Evolutionary conservation across 1,140 invertebrate species (phyloP), one percentile per base, ranked within the genome.

Genomic region (Calephelis nemesis): DNA sequence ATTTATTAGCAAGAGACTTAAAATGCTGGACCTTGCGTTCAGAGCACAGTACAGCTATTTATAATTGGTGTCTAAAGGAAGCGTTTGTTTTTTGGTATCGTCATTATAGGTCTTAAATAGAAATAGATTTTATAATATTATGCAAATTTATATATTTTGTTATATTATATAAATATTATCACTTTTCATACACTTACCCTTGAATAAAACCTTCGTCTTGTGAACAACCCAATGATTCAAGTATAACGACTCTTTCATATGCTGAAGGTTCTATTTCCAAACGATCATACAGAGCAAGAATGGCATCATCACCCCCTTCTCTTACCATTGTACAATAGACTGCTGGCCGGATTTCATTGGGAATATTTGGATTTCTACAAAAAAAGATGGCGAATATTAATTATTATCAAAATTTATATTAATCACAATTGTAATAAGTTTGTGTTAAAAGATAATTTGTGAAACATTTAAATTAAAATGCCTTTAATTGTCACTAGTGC

Each of bases 271-370:
- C 88, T 4, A 78, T 75, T 52, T 79, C 79, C 72, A 93, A 87
- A 68, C 91, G 85, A 1, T 84, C 74, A 40, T 84, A 86, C 4
- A 95, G 70, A 0, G 86, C 86, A 4, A 91, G 62, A 65, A 91
- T 93, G 8, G 90, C 88, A 0, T 73, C 68, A 15, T 80, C 77
- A 11, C 75, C 90, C 1, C 90, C 93, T 62, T 93, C 85, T 49
- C 88, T 86, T 1, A 94, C 77, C 71, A 90, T 93, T 5, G 92
- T 92, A 71, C 94, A 95, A 74, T 94, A 95, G 4, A 95, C 93
- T 4, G 92, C 92, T 19, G 91, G 89, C 63, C 93, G 89, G 12
- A 94, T 74, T 66, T 95, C 93, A 63, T 84, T 81, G 5, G 92
- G 88, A 10, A 94, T 92, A 58, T 85, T 76, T 0, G 87, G 82